Conservation (phyloP, 2,113 vertebrate species). For the Mesembrinibis cayennensis region DNA sequence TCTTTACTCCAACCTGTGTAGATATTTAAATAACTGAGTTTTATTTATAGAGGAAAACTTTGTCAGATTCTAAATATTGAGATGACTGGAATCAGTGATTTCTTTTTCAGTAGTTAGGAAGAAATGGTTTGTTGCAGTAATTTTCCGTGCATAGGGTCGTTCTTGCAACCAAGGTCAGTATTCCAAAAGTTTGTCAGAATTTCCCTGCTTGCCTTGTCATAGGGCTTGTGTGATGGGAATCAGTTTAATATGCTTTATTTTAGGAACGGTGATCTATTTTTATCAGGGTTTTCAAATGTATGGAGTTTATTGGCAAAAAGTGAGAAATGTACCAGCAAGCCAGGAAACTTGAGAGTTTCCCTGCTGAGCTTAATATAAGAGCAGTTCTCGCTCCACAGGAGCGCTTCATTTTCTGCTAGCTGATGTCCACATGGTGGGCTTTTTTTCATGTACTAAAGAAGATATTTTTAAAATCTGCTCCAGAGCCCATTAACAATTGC, state of each 20-base stretch:
- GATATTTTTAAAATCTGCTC: slow-evolving; percentile 1
- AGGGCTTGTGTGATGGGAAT: not conserved
- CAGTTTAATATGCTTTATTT: not conserved
- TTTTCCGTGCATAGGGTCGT: not conserved
- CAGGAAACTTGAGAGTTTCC: slow-evolving; percentile 7
- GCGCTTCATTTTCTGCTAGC: slow-evolving; percentile 9
- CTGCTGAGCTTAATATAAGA: slow-evolving; percentile 45
- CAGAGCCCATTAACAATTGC: not conserved
- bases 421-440: not conserved
- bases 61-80: not conserved
- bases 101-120: not conserved
- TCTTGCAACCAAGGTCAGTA: not conserved
- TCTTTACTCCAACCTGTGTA: not conserved
- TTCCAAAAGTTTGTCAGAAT: not conserved
- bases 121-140: not conserved
- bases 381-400: slow-evolving; percentile 25
- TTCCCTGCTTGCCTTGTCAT: not conserved
- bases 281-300: not conserved
- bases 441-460: not conserved
- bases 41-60: not conserved
- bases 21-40: not conserved
- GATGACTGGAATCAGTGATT: not conserved
- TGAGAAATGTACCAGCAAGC: not conserved
- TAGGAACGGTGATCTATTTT: not conserved
- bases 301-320: slow-evolving; percentile 20